Conservation (phyloP, 2,797 vertebrate species). For the Premnoplex brunnescens region DNA sequence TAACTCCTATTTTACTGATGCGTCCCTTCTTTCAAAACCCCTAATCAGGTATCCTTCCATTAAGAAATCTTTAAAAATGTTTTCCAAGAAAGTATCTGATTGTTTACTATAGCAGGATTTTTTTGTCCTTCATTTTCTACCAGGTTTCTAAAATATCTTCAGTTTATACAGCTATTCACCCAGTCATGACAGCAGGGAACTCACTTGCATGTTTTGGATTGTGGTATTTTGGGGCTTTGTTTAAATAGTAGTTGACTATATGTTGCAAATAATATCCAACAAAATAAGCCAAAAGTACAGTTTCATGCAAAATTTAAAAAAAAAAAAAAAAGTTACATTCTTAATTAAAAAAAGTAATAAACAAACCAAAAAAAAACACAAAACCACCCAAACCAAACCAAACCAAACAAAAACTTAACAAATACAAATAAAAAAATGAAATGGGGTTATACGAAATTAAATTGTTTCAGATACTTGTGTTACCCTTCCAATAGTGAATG, state of each 20-base stretch:
- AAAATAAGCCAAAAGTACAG: not conserved
- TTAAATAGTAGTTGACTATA: not conserved
- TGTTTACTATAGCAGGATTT: not conserved
- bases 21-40: conserved; percentile 4
- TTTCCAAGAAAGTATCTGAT: not conserved
- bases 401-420: no score
- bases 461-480: not conserved
- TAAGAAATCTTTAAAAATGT: conserved; percentile 9
- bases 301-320: not conserved
- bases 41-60: not conserved
- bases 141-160: not conserved
- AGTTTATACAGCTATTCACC: not conserved
- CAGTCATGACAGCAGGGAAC: not conserved
- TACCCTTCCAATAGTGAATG: not conserved
- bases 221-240: not conserved
- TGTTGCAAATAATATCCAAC: not conserved
- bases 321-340: not conserved
- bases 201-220: not conserved
- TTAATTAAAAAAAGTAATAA: not conserved
- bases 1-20: not conserved
- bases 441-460: not conserved
- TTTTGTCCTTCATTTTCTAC: not conserved
- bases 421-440: not conserved
- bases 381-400: no score
- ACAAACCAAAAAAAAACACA: not conserved